A percentile compares a stretch with the other conserved stretches of the same genome.
Evolutionary conservation across 2,113 vertebrate genomes (phyloP).

Genomic region (Calyptomena viridis): DNA sequence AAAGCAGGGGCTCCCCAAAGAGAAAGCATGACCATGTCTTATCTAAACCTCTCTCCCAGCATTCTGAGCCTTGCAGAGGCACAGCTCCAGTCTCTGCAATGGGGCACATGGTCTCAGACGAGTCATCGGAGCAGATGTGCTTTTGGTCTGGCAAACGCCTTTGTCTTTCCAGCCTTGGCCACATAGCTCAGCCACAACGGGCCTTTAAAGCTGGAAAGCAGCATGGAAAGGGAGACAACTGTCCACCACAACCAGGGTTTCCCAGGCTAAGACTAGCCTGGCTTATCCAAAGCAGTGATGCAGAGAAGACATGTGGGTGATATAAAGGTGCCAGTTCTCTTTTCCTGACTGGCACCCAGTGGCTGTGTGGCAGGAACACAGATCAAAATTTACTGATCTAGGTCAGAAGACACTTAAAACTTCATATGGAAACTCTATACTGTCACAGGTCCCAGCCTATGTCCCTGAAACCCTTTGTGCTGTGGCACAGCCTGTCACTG

Average conservation of each 20-base stretch:
- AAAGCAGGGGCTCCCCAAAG: not conserved
- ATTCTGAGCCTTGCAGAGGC: not conserved
- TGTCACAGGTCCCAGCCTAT: not conserved
- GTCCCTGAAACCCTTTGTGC: not conserved
- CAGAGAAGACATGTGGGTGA: not conserved
- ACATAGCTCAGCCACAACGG: not conserved
- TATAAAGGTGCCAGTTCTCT: not conserved
- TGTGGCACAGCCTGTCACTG: not conserved
- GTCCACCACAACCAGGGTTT: not conserved
- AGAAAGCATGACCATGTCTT: not conserved
- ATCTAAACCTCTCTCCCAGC: not conserved
- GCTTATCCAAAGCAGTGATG: not conserved
- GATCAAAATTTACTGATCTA: not conserved
- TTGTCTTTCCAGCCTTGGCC: not conserved
- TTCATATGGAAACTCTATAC: rapidly evolving
- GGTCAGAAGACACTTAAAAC: not conserved
- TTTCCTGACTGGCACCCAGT: conserved; percentile 5
- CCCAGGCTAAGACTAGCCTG: not conserved
- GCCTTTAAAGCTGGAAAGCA: not conserved
- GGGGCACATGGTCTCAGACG: not conserved
- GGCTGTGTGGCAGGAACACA: conserved; percentile 10
- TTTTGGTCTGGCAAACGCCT: not conserved
- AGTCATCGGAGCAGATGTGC: not conserved
- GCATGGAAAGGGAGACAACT: not conserved
- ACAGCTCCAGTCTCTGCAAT: not conserved